Evolutionary conservation across 2,797 vertebrate species (phyloP), one percentile per base, ranked within the genome.

Genomic region (Mallotus villosus): DNA sequence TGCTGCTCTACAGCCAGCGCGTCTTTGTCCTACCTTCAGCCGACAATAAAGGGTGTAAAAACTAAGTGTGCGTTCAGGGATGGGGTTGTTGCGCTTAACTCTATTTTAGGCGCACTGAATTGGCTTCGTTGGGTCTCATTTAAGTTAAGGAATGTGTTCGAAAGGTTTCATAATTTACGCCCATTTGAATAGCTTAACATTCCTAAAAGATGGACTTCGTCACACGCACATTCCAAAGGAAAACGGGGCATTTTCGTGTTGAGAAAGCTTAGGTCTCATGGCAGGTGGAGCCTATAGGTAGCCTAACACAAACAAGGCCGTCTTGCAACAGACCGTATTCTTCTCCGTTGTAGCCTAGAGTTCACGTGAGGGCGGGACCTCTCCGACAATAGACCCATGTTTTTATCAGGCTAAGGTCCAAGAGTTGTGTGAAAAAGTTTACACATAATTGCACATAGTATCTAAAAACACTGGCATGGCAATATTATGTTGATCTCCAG

Each of bases 1-100:
- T 61, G 22, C 58, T 34, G 41, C 5, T 17, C 51, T 57, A 53
- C 17, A 41, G 37, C 64, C 77, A 62, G 67, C 51, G 62, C 55
- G 55, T 27, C 78, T 74, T 82, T 68, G 80, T 75, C 72, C 67
- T 55, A 32, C 51, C 62, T 66, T 68, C 5, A 73, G 83, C 81
- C 78, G 74, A 81, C 68, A 55, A 62, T 46, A 75, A 81, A 60
- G 64, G n/a, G 3, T 17, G 27, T 29, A 21, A 69, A 63, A 22
- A 49, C 53, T 11, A 64, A 22, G 49, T 27, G 61, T 49, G 34
- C 62, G 46, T 29, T 32, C 57, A 11, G 53, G 41, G 59, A 12
- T 34, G 46, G 19, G 63, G 49, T 70, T 37, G 73, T 63, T 34
- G 19, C 14, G 12, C 41, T 46, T 34, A 68, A 66, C 67, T 73